Evolutionary conservation across 2,113 vertebrate genomes (phyloP).

Genomic region (Parus major): DNA sequence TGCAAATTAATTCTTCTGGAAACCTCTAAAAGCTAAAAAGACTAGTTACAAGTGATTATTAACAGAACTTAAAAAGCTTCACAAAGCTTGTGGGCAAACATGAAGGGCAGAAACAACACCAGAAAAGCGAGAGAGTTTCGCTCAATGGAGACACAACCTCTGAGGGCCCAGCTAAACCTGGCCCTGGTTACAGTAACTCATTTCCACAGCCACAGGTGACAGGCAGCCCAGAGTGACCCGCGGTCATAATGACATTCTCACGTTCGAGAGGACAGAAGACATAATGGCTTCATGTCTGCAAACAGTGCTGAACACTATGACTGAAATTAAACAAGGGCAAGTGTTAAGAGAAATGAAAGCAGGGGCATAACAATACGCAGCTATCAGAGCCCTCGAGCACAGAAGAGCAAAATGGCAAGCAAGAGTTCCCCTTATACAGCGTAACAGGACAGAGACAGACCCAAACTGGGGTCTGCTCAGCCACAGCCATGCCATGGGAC

Average conservation of each 20-base stretch:
- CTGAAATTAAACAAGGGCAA: constrained; percentile 51
- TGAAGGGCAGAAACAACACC: not conserved
- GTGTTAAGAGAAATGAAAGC: not conserved
- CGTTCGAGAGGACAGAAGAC: constrained; percentile 33
- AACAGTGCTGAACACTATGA: constrained; percentile 52
- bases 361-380: not conserved
- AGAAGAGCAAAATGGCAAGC: not conserved
- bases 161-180: not conserved
- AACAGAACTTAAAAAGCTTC: not conserved
- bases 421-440: not conserved
- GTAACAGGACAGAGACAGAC: not conserved
- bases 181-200: constrained; percentile 21
- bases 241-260: constrained; percentile 59
- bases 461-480: not conserved
- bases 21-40: not conserved
- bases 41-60: not conserved
- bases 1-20: not conserved
- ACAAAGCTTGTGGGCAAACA: not conserved
- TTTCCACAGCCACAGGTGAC: constrained; percentile 61
- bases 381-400: not conserved
- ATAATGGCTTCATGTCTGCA: constrained; percentile 39
- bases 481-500: not conserved
- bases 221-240: constrained; percentile 47
- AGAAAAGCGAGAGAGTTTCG: not conserved
- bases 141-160: not conserved